phyloP scores from a whole-genome alignment of 2,888 invertebrate species.

The Lochmaea crataegi region DNA sequence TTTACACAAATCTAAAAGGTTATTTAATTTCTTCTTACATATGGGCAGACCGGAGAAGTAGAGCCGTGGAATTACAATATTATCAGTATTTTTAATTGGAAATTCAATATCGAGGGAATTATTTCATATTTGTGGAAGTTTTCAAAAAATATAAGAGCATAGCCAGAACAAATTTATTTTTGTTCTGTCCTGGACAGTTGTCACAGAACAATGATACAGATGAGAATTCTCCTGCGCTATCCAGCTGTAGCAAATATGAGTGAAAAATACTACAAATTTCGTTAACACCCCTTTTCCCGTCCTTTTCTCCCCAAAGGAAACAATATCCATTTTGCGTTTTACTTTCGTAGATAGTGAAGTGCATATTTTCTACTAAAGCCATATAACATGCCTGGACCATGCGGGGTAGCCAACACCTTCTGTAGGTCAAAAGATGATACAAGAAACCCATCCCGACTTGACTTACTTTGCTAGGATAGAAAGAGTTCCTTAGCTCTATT shows the following conservation, averaged over 20 bases:
- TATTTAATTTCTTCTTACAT: not conserved
- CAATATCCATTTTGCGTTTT: slow-evolving; percentile 48
- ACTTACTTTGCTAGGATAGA: not conserved
- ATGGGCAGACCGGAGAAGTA: too few species aligned
- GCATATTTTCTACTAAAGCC: slow-evolving; percentile 52
- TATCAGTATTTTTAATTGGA: too few species aligned
- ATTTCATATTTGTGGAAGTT: too few species aligned
- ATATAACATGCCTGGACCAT: slow-evolving; percentile 46
- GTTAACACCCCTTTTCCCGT: slow-evolving; percentile 45
- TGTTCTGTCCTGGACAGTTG: too few species aligned
- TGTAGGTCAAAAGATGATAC: slow-evolving; percentile 42
- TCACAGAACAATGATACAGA: too few species aligned
- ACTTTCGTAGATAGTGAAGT: slow-evolving; percentile 53
- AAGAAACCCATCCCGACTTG: slow-evolving; percentile 17
- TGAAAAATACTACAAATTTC: slow-evolving; percentile 46
- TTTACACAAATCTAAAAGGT: not conserved
- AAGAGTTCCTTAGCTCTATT: not conserved
- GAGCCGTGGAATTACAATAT: too few species aligned
- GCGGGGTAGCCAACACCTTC: slow-evolving; percentile 51
- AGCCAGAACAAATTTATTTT: too few species aligned
- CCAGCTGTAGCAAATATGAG: too few species aligned
- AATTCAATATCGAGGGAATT: too few species aligned
- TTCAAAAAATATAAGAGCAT: too few species aligned
- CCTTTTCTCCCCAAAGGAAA: slow-evolving; percentile 49
- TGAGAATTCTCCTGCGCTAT: too few species aligned